Conservation (phyloP, 2,113 vertebrate species). For the Lonchura striata region DNA sequence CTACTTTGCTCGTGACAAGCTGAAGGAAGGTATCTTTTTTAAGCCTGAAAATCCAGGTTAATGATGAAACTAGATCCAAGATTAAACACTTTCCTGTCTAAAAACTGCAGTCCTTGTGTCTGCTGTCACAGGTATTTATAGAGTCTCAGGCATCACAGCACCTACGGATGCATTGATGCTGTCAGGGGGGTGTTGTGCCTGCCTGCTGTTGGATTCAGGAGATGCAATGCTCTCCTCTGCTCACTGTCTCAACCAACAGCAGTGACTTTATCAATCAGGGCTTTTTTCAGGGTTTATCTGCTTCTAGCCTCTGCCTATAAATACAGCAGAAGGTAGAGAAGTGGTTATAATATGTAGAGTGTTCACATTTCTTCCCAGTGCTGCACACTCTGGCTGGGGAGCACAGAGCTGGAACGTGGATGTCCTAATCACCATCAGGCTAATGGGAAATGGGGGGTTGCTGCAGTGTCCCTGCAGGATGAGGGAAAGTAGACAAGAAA, state of each 20-base stretch:
- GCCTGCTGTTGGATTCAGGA: background rate
- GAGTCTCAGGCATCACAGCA: background rate
- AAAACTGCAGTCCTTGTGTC: background rate
- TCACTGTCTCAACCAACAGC: background rate
- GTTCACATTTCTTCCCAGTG: background rate
- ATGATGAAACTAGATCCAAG: constrained; percentile 32
- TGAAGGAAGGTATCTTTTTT: constrained; percentile 7
- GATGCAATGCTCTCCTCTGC: background rate
- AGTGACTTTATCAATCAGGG: background rate
- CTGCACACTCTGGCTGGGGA: background rate
- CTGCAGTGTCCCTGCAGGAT: background rate
- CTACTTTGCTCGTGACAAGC: constrained; percentile 7
- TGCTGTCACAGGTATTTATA: constrained; percentile 2
- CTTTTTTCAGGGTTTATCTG: background rate
- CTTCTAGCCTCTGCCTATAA: background rate
- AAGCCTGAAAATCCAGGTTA: constrained; percentile 46
- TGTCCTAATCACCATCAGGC: background rate
- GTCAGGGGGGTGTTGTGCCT: background rate
- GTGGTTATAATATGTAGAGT: background rate
- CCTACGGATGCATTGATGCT: background rate
- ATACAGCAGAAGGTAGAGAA: background rate
- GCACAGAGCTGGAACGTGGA: background rate
- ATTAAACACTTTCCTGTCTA: constrained; percentile 34
- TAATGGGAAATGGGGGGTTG: background rate
- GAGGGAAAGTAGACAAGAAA: background rate